Base-by-base conservation (phyloP, 2,113 vertebrate genomes). In the Sinocyclocheilus rhinocerous region DNA sequence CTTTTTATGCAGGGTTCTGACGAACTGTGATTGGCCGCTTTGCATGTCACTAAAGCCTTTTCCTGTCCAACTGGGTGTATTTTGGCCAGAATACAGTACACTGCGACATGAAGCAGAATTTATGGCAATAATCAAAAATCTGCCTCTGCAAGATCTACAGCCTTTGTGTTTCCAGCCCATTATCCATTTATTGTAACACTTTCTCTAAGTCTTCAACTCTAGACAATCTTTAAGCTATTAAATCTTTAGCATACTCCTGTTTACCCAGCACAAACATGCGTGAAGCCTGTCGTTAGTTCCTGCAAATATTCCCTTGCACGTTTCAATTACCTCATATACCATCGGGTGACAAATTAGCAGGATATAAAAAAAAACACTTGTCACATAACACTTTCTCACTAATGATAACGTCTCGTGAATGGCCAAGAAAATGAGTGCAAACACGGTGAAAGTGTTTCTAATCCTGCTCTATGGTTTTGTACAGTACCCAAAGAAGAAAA, bases 371-470 rank as follows among this genome's bases (percentile, higher is more conserved):
- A 63, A 61, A 2, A 63, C 55, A 42, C 18, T 61, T 39, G 57
- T 80, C 77, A 45, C 57, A 42, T n/a, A 65, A 81, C 59, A 81
- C 59, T 65, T 79, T 79, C 77, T 42, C 33, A 15, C 33, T 79
- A 42, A 79, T 79, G 55, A 79, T 61, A 42, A 61, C 39, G 11
- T 6, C 55, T 24, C 5, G 8, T 65, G 15, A 26, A 75, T 12
- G 12, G n/a, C 57, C 55, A 61, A 39, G 77, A 61, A 80, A 80
- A 80, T n/a, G 6, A 9, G 15, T 45, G 78, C 61, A 42, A 39
- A 39, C 15, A 45, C 11, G 16, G 11, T 16, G 6, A 26, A 63
- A 42, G 6, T 42, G 12, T 45, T 61, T 61, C 55, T n/a, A 79
- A 59, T 61, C 57, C 55, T 61, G 77, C 36, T 39, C 29, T 36